Evolutionary conservation across 1,140 invertebrate genomes (phyloP).

Genomic region (Globodera ellingtonae): DNA sequence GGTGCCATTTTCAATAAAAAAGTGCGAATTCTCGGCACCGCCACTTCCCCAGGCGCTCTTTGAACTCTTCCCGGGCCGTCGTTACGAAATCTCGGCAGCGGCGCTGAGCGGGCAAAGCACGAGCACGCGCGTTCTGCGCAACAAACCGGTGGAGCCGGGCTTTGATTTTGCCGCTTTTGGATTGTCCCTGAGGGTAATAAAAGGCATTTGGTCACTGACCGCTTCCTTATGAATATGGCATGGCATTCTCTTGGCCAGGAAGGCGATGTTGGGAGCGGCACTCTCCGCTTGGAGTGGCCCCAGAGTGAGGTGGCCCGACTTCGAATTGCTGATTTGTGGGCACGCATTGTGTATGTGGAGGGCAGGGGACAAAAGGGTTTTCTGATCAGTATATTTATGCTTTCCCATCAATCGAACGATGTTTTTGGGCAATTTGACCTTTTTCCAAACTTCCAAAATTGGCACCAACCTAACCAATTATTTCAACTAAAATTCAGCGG

Average conservation of each 20-base stretch:
- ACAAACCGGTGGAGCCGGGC: constrained; percentile 55
- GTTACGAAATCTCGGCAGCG: constrained; percentile 59
- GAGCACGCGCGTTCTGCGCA: constrained; percentile 55
- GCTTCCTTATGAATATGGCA: not conserved
- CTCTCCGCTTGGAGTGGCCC: constrained; percentile 41
- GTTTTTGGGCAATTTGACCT: too few relatives aligned
- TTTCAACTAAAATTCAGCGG: constrained; percentile 28
- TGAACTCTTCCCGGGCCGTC: constrained; percentile 50
- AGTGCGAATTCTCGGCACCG: not conserved
- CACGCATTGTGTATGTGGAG: constrained; percentile 44
- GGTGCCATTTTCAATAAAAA: not conserved
- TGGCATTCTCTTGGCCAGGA: constrained; percentile 7
- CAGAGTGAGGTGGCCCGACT: constrained; percentile 50
- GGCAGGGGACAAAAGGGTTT: too few relatives aligned
- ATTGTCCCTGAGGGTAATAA: constrained; percentile 48
- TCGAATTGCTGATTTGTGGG: constrained; percentile 58
- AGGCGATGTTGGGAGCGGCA: constrained; percentile 5
- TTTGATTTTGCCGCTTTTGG: constrained; percentile 62
- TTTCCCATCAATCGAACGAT: too few relatives aligned
- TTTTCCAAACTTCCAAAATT: too few relatives aligned
- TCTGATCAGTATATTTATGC: too few relatives aligned
- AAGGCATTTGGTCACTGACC: not conserved
- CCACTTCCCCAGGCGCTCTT: constrained; percentile 48
- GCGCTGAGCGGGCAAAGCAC: constrained; percentile 40
- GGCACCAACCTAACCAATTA: too few relatives aligned